Percentiles rank a stretch among this genome's conserved stretches.
phyloP scores from a whole-genome alignment of 2,797 vertebrate species.

The Micromesistius poutassou region DNA sequence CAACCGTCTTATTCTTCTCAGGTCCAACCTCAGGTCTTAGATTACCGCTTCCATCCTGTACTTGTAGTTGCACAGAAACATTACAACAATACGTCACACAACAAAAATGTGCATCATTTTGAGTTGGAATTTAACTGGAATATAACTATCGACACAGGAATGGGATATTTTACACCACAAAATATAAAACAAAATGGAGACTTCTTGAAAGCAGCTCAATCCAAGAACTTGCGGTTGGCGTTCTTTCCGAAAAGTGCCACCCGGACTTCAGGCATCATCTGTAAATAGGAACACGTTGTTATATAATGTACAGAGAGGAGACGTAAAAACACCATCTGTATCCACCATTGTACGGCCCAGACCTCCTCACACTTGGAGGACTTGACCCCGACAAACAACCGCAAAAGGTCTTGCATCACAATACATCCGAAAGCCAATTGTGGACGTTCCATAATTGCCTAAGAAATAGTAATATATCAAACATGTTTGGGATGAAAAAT shows the following conservation, averaged over 20 bases:
- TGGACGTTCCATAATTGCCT: neutral
- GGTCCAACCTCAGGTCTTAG: neutral
- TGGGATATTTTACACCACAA: slow-evolving; percentile 54
- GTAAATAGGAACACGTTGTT: slow-evolving; percentile 32
- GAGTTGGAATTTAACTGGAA: slow-evolving; percentile 36
- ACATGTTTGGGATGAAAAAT: no score
- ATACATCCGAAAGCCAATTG: neutral
- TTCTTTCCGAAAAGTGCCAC: slow-evolving; percentile 91
- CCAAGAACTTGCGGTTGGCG: slow-evolving; percentile 92
- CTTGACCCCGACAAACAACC: neutral
- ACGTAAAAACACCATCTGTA: neutral
- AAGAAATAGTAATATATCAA: neutral
- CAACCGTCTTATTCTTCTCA: neutral
- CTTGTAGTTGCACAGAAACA: slow-evolving; percentile 53
- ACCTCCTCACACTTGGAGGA: neutral
- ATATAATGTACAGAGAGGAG: neutral
- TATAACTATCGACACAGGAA: slow-evolving; percentile 58
- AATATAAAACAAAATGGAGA: slow-evolving; percentile 53
- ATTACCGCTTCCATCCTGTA: slow-evolving; percentile 3
- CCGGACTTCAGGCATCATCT: slow-evolving; percentile 98
- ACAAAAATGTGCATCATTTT: slow-evolving; percentile 47
- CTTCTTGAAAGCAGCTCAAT: slow-evolving; percentile 66
- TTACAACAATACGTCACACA: slow-evolving; percentile 65
- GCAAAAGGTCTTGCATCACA: slow-evolving; percentile 1
- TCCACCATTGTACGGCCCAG: neutral